Conservation (phyloP, 2,888 invertebrate species). For the Diaphora mendica region DNA sequence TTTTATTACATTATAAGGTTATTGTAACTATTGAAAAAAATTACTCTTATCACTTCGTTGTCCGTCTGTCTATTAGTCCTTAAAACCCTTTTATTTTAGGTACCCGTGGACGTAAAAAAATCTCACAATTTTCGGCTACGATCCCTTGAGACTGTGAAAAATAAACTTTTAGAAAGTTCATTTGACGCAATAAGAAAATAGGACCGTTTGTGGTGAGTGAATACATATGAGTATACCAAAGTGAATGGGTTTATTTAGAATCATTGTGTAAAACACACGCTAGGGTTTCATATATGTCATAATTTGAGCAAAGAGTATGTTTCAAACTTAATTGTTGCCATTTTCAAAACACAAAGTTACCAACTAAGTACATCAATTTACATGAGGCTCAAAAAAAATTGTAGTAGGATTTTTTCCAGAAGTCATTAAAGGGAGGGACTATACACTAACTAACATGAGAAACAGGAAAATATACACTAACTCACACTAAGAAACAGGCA, state of each 20-base stretch:
- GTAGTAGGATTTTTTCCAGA: not conserved
- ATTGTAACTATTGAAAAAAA: not conserved
- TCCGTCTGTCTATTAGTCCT: not conserved
- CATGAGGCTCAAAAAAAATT: not conserved
- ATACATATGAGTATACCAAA: not conserved
- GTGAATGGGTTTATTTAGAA: not conserved
- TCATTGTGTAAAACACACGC: not conserved
- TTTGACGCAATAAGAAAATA: not conserved
- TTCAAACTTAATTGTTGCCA: not conserved
- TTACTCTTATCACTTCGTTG: not conserved
- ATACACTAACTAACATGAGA: not conserved
- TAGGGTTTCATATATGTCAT: not conserved
- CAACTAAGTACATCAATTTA: not conserved
- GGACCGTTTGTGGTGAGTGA: not conserved
- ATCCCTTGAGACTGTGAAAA: not conserved
- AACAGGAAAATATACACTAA: too few relatives aligned
- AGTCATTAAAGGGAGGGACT: not conserved
- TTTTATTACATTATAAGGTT: not conserved
- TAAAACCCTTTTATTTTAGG: not conserved
- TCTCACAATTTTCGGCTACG: not conserved
- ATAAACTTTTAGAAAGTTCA: not conserved
- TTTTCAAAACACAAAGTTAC: not conserved
- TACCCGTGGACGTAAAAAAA: not conserved
- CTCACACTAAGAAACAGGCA: too few relatives aligned
- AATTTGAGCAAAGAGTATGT: not conserved